Base-by-base conservation (phyloP, 2,888 invertebrate species). In the Agapetus fuscipes region DNA sequence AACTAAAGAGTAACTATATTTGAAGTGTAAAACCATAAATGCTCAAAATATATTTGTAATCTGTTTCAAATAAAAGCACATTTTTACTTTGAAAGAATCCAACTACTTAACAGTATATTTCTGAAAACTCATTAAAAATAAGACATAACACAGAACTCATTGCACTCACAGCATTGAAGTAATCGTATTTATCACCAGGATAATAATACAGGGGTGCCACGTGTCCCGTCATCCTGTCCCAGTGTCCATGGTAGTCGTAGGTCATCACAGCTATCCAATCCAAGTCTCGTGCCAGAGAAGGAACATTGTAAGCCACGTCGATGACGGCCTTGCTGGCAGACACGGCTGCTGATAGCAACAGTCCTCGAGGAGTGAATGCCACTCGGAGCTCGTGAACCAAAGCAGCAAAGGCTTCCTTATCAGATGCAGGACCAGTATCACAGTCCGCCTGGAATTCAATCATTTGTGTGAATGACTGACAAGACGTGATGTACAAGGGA, bases 181-280 rank as follows among this genome's bases (percentile, higher is more conserved):
- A 72, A 48, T 77, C 75, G 48, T 74, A 74, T 6, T 65, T 60
- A 50, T 80, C 78, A 37, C 72, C 76, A 6, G 76, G 75, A 42
- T 76, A 72, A 50, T 74, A 70, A 50, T 78, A 80, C 16, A 86
- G 59, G 1, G 85, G 84, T 2, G 85, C 76, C 11, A 86, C 76
- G 54, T 84, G 85, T 1, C 81, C 79, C 0, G 85, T 85, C 53
- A 75, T 74, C 51, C 76, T 78, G 52, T 80, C 80, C 68, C 81
- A 78, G 39, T 82, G 75, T 1, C 83, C 82, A 53, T 85, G 83
- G 62, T 78, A 85, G 57, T 87, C 87, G 56, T 87, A 88, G 0
- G 84, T 79, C 73, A 87, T 86, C 13, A 87, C 77, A 1, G 83
- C 75, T 32, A 88, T 76, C 83, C 84, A 87, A 58, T 88, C 85